Evolutionary conservation across 1,140 invertebrate genomes (phyloP).

Genomic region (Ridgeia piscesae): DNA sequence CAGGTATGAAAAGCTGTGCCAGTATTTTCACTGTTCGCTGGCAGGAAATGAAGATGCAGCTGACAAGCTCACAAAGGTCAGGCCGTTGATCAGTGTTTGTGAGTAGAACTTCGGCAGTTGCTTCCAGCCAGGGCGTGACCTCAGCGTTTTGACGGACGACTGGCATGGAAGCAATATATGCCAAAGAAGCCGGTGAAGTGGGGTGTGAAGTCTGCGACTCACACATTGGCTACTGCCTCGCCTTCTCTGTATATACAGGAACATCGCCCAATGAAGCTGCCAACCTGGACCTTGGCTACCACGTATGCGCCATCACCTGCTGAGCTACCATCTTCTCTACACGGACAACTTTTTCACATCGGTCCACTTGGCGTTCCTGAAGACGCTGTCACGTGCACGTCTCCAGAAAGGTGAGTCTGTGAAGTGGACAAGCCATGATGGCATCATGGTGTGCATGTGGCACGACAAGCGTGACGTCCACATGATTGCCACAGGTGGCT

Average conservation of each 20-base stretch:
- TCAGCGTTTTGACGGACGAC: constrained; percentile 51
- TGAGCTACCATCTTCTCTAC: not conserved
- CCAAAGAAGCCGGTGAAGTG: constrained; percentile 56
- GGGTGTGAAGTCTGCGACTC: constrained; percentile 50
- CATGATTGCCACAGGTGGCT: not conserved
- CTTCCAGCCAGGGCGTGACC: not conserved
- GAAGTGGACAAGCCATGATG: not conserved
- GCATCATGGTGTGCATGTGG: not conserved
- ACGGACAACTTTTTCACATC: not conserved
- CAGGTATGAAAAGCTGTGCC: not conserved
- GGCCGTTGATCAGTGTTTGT: not conserved
- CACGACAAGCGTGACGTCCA: not conserved
- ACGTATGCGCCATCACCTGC: not conserved
- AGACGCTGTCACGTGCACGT: not conserved
- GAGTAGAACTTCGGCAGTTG: not conserved
- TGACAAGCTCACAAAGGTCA: not conserved
- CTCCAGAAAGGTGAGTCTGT: not conserved
- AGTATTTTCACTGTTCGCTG: not conserved
- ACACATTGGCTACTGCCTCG: constrained; percentile 26
- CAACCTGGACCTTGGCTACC: not conserved
- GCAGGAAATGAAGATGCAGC: not conserved
- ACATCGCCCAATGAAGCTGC: not conserved
- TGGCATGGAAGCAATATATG: constrained; percentile 56
- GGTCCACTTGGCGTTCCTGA: not conserved
- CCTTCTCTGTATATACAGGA: constrained; percentile 17